These are phyloP conservation scores for Macquaria ambigua DNA, from an alignment of 2,113 vertebrate genomes.

Conservation along the genomic window DNA sequence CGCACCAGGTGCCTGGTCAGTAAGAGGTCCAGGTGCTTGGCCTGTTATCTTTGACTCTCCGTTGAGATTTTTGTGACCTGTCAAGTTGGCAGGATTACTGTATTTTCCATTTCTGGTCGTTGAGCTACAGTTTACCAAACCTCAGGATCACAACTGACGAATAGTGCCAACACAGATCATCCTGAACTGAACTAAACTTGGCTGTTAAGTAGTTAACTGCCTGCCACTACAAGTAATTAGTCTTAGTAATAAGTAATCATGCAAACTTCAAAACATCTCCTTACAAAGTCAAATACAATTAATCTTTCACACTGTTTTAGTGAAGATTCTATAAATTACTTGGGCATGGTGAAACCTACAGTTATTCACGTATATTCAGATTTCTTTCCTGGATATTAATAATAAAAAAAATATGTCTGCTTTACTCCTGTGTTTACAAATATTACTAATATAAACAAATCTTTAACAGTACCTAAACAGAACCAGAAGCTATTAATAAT, in stretches of 20 bases:
- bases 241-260: neutral
- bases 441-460: neutral
- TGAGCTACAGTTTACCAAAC: neutral
- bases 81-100: neutral
- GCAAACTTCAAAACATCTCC: neutral
- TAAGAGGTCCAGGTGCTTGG: conserved; percentile 4
- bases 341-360: neutral
- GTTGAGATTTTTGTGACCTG: neutral
- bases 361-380: neutral
- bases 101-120: conserved; percentile 19
- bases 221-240: neutral
- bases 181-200: neutral
- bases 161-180: conserved; percentile 5
- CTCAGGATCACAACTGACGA: neutral
- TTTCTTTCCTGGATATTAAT: neutral
- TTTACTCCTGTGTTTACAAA: neutral
- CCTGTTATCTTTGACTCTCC: neutral
- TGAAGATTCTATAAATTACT: neutral
- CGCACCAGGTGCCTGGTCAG: neutral
- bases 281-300: neutral
- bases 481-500: neutral
- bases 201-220: neutral
- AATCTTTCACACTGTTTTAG: neutral
- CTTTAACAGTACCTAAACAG: neutral
- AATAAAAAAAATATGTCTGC: neutral